A percentile compares a stretch with the other conserved stretches of the same genome.
Conservation (phyloP, 2,797 vertebrate genomes). For the Mycteria americana region DNA sequence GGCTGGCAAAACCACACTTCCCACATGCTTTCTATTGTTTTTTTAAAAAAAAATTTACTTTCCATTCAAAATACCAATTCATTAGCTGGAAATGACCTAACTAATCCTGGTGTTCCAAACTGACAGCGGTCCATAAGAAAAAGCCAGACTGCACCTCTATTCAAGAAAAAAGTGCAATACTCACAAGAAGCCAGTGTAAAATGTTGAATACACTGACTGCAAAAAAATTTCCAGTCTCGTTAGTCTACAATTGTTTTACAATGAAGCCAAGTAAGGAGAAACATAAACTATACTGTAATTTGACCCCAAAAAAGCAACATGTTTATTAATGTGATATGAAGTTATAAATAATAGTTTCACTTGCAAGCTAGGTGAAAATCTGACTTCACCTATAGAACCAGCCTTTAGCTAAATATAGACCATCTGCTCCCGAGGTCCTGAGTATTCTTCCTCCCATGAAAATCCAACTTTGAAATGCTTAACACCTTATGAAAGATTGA, state of each 20-base stretch:
- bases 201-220: not conserved
- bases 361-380: not conserved
- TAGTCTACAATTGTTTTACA: not conserved
- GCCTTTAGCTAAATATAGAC: not conserved
- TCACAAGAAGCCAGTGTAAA: not conserved
- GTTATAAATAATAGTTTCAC: not conserved
- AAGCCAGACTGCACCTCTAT: not conserved
- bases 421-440: rapidly evolving
- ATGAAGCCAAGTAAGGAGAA: not conserved
- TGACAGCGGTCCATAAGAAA: not conserved
- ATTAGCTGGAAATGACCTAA: not conserved
- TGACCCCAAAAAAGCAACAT: not conserved
- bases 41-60: not conserved
- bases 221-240: not conserved
- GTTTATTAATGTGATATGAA: not conserved
- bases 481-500: not conserved
- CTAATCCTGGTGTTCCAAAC: not conserved
- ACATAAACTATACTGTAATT: not conserved
- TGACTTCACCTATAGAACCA: not conserved
- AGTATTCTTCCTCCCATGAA: not conserved
- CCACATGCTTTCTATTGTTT: not conserved
- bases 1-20: not conserved
- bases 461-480: not conserved
- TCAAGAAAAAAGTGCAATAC: not conserved
- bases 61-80: not conserved